Evolutionary conservation across 2,113 vertebrate genomes (phyloP).

Genomic region (Regulus satrapa): DNA sequence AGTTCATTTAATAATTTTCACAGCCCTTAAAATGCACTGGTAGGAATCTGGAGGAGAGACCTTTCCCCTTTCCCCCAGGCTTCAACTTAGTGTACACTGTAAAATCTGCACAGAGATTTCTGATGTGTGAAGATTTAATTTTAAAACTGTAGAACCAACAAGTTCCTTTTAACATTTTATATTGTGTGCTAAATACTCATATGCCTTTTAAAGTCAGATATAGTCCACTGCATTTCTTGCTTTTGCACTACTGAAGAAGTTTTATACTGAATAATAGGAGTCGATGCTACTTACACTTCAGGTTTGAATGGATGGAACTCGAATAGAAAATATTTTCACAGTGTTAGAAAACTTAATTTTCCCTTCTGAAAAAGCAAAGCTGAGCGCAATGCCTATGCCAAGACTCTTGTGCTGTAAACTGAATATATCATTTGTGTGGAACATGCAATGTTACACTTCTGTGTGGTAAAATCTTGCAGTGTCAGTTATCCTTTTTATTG

Average conservation of each 20-base stretch:
- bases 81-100: slow-evolving; percentile 31
- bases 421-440: slow-evolving; percentile 68
- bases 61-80: neutral
- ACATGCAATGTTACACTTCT: slow-evolving; percentile 66
- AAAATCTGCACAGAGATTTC: slow-evolving; percentile 57
- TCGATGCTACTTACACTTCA: slow-evolving; percentile 66
- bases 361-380: slow-evolving; percentile 55
- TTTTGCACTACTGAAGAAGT: slow-evolving; percentile 68
- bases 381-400: slow-evolving; percentile 57
- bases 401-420: slow-evolving; percentile 67
- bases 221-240: slow-evolving; percentile 66
- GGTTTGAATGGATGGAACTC: slow-evolving; percentile 63
- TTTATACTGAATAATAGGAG: slow-evolving; percentile 71
- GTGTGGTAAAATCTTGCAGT: slow-evolving; percentile 66
- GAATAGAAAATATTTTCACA: slow-evolving; percentile 65
- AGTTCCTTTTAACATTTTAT: slow-evolving; percentile 59
- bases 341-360: slow-evolving; percentile 48
- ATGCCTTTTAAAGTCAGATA: slow-evolving; percentile 58
- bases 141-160: slow-evolving; percentile 51
- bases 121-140: slow-evolving; percentile 62
- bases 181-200: slow-evolving; percentile 65
- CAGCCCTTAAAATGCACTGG: slow-evolving; percentile 34
- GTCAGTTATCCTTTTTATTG: slow-evolving; percentile 51
- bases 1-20: slow-evolving; percentile 24
- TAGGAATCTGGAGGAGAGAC: slow-evolving; percentile 17